Conservation (phyloP, 2,113 vertebrate species). For the Dermatemys mawii region DNA sequence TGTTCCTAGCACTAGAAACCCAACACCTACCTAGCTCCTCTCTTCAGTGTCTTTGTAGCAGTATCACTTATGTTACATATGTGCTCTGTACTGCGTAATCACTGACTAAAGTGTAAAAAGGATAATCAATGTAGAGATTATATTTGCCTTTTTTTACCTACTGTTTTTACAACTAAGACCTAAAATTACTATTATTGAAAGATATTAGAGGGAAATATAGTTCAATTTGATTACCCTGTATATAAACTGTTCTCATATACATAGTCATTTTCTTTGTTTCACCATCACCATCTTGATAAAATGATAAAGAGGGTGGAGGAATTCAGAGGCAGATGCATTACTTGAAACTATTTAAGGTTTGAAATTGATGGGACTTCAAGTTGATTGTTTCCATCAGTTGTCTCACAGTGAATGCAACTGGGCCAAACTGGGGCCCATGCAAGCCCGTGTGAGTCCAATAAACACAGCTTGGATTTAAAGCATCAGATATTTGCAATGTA, state of each 20-base stretch:
- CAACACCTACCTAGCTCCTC: too few species aligned
- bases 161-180: background rate
- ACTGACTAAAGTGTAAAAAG: background rate
- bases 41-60: background rate
- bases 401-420: background rate
- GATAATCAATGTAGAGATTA: background rate
- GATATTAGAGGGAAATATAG: background rate
- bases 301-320: background rate
- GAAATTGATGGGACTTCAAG: background rate
- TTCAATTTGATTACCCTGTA: background rate
- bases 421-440: accelerated
- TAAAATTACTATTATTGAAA: background rate
- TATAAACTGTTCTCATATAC: background rate
- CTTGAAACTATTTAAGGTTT: background rate
- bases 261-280: background rate
- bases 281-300: background rate
- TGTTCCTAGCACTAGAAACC: too few species aligned
- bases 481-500: background rate
- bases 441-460: background rate
- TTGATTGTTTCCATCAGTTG: background rate
- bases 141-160: background rate
- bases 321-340: background rate
- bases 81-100: background rate
- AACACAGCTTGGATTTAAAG: background rate
- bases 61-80: background rate